phyloP scores from a whole-genome alignment of 2,888 invertebrate species.

The Andrena minutula region DNA sequence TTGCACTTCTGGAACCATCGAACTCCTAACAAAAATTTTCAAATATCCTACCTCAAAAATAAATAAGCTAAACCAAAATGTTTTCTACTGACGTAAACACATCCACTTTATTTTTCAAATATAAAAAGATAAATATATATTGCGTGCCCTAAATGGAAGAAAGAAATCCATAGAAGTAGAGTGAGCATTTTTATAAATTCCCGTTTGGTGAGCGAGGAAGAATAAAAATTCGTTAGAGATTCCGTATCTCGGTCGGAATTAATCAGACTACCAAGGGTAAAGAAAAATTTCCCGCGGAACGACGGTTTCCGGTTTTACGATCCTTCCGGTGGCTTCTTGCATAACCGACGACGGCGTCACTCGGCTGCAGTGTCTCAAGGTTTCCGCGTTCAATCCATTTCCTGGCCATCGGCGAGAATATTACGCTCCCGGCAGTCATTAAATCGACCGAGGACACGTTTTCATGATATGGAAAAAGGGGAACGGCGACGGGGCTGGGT shows the following conservation, averaged over 20 bases:
- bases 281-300: conserved; percentile 28
- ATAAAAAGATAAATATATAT: background rate
- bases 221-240: conserved; percentile 10
- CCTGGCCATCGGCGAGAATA: conserved; percentile 50
- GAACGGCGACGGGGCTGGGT: background rate
- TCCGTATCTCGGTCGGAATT: conserved; percentile 11
- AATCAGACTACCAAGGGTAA: conserved; percentile 19
- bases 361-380: conserved; percentile 71
- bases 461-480: conserved; percentile 20
- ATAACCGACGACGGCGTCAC: conserved; percentile 53
- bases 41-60: no score
- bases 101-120: background rate
- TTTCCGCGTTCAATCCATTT: conserved; percentile 60
- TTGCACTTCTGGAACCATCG: no score
- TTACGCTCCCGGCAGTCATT: conserved; percentile 45
- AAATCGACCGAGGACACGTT: conserved; percentile 42
- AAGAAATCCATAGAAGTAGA: no score
- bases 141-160: no score
- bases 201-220: background rate
- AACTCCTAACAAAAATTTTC: no score
- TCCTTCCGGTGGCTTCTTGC: conserved; percentile 64
- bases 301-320: conserved; percentile 53
- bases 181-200: no score
- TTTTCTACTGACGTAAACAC: no score
- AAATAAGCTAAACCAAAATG: no score